Evolutionary conservation across 2,888 invertebrate genomes (phyloP).

Genomic region (Calameuta idolon): DNA sequence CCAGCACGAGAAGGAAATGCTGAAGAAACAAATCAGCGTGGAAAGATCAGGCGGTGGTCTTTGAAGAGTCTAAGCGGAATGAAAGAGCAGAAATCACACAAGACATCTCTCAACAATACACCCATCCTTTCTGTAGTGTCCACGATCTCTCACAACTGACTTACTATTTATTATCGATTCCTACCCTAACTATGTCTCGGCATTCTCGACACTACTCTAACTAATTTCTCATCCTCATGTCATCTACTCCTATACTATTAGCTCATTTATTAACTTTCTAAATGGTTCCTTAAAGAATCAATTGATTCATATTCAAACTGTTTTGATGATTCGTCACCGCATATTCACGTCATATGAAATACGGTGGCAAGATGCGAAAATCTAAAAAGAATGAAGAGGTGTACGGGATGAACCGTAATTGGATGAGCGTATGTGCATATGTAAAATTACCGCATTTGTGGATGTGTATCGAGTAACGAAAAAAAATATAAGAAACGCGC

Average conservation of each 20-base stretch:
- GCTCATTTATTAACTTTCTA: background rate
- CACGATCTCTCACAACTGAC: background rate
- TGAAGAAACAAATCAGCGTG: conserved; percentile 84
- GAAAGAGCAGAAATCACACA: background rate
- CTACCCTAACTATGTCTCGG: background rate
- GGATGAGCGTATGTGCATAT: background rate
- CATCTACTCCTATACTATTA: background rate
- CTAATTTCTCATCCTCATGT: background rate
- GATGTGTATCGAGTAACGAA: background rate
- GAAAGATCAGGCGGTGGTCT: conserved; percentile 97
- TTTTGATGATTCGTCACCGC: background rate
- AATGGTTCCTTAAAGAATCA: background rate
- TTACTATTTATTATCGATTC: background rate
- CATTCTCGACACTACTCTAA: background rate
- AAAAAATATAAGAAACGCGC: background rate
- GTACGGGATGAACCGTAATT: background rate
- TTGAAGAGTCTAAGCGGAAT: conserved; percentile 68
- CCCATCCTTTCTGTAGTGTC: background rate
- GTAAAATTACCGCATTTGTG: background rate
- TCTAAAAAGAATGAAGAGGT: background rate
- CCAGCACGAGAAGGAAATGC: conserved; percentile 80
- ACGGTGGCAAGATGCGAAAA: background rate
- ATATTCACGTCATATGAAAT: background rate
- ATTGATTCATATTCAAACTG: background rate
- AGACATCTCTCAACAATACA: background rate